phyloP scores from a whole-genome alignment of 2,113 vertebrate species.

The Forbesichthys agassizii region DNA sequence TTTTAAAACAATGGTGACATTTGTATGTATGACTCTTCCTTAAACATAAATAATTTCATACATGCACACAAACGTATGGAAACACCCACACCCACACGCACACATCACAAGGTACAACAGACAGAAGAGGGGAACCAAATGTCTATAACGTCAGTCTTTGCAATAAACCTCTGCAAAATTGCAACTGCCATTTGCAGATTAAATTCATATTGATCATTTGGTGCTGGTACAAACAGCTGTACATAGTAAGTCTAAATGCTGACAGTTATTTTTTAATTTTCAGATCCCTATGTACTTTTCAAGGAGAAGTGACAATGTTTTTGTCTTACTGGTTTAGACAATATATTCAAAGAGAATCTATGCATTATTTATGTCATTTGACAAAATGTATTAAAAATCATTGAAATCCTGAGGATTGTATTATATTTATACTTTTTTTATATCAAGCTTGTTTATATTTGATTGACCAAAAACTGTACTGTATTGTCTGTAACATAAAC shows the following conservation, averaged over 20 bases:
- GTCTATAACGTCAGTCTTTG: too few species aligned
- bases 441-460: slow-evolving; percentile 72
- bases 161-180: too few species aligned
- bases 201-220: slow-evolving; percentile 44
- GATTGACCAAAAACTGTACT: slow-evolving; percentile 58
- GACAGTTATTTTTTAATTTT: slow-evolving; percentile 45
- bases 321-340: slow-evolving; percentile 79
- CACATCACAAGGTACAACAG: not conserved
- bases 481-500: slow-evolving; percentile 61
- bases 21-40: slow-evolving; percentile 46
- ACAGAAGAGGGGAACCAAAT: not conserved
- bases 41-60: slow-evolving; percentile 50
- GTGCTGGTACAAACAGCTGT: slow-evolving; percentile 61
- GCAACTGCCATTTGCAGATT: too few species aligned
- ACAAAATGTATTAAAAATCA: slow-evolving; percentile 64
- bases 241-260: slow-evolving; percentile 43
- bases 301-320: slow-evolving; percentile 62
- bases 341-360: slow-evolving; percentile 59
- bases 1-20: slow-evolving; percentile 62
- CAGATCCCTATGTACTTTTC: slow-evolving; percentile 58
- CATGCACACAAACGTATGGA: slow-evolving; percentile 25
- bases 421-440: slow-evolving; percentile 81
- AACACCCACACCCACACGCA: not conserved
- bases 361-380: slow-evolving; percentile 70
- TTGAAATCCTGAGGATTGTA: slow-evolving; percentile 66